Evolutionary conservation across 2,797 vertebrate genomes (phyloP), one percentile per base, ranked within the genome.

Genomic region (Xyrichtys novacula): DNA sequence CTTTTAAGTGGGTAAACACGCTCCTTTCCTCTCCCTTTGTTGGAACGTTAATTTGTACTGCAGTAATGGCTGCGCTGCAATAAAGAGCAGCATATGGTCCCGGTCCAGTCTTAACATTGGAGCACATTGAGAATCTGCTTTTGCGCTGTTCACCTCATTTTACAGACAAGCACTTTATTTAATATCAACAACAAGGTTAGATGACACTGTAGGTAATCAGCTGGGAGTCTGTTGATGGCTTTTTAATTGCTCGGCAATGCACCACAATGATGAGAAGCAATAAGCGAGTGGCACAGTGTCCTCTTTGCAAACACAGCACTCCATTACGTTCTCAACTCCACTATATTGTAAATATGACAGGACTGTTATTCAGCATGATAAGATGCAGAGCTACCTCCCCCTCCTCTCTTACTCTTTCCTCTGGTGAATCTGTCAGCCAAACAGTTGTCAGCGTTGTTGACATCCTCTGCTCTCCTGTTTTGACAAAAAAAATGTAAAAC

Each of bases 181-280:
- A 87, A 90, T 88, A 86, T 84, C 68, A 85, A 81, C 71, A 88
- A 89, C 83, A 85, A 86, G 82, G 85, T 88, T 81, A 81, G 81
- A 82, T 85, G 79, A 85, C 78, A 84, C 72, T 76, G 80, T 74
- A 77, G 47, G 78, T 91, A 91, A 92, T 93, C 90, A 88, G 83
- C 68, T 85, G 74, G 77, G 84, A 78, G 75, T 76, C 74, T 56
- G 71, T 65, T 86, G 87, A 90, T 91, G 75, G 65, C 66, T 87
- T 90, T 91, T 90, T 91, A 91, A 92, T 91, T 92, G 85, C 83
- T 76, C 81, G 65, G 71, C 73, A 78, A 82, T 83, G 80, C 84
- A 81, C 65, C 74, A 73, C 57, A 48, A 74, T 88, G 79, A 85
- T 85, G 81, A 82, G 75, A 69, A 85, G 70, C 82, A 85, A 83